phyloP scores from a whole-genome alignment of 2,888 invertebrate species.

The Polylopha cassiicola region DNA sequence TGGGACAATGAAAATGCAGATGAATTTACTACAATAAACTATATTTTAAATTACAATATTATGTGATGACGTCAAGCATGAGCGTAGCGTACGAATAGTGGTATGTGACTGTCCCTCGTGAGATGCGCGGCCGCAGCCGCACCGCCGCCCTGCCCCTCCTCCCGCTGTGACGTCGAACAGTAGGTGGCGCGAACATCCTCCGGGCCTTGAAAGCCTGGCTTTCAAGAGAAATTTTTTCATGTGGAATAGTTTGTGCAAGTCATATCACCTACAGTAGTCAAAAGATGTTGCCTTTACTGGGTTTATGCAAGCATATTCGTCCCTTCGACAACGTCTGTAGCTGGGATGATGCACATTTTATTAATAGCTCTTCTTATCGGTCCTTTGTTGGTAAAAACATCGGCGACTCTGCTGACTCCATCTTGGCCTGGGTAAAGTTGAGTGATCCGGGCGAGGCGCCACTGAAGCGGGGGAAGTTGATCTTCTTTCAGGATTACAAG shows the following conservation, averaged over 20 bases:
- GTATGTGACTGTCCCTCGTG: too few relatives aligned
- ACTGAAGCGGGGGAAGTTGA: conserved; percentile 21
- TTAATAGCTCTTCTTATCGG: conserved; percentile 13
- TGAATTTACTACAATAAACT: too few relatives aligned
- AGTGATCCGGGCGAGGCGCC: conserved; percentile 24
- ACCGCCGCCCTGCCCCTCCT: too few relatives aligned
- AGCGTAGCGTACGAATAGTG: too few relatives aligned
- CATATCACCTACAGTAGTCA: too few relatives aligned
- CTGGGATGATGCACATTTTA: conserved; percentile 12
- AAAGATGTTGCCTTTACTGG: not conserved
- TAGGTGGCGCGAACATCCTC: not conserved
- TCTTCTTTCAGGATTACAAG: conserved; percentile 20
- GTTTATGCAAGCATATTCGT: not conserved
- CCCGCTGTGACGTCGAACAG: too few relatives aligned
- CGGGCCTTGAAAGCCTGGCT: not conserved
- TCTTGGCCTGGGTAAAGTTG: conserved; percentile 22
- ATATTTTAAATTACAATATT: too few relatives aligned
- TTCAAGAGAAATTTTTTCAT: not conserved
- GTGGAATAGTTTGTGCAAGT: too few relatives aligned
- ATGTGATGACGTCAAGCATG: too few relatives aligned
- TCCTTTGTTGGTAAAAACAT: conserved; percentile 15
- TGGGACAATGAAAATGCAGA: too few relatives aligned
- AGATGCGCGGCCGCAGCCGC: too few relatives aligned
- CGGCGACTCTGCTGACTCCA: conserved; percentile 21
- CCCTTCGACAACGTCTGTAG: not conserved